Percentiles rank a stretch among this genome's conserved stretches.
Evolutionary conservation across 2,113 vertebrate species (phyloP).

Genomic region (Triplophysa siluroides): DNA sequence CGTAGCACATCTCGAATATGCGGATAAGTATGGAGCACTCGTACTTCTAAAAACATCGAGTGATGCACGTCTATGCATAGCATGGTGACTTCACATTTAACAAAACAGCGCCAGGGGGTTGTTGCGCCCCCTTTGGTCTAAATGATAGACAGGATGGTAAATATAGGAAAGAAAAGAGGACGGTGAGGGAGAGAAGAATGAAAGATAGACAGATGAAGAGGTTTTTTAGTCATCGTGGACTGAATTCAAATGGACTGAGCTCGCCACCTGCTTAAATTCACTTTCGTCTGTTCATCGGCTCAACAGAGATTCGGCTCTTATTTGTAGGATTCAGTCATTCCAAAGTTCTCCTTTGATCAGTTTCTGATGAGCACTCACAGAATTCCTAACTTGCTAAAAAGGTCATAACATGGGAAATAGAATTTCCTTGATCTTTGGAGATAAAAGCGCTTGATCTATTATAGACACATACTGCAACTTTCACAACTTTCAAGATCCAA

Average conservation of each 20-base stretch:
- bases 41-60: slow-evolving; percentile 30
- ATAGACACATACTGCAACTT: too few species aligned
- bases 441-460: background rate
- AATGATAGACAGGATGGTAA: slow-evolving; percentile 18
- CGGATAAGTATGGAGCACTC: slow-evolving; percentile 20
- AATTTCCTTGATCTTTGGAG: background rate
- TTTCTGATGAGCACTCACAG: background rate
- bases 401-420: background rate
- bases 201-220: background rate
- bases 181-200: background rate
- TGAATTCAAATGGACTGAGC: slow-evolving; percentile 23
- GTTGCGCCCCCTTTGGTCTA: background rate
- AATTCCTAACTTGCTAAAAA: background rate
- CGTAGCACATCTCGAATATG: slow-evolving; percentile 27
- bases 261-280: slow-evolving; percentile 16
- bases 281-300: slow-evolving; percentile 24
- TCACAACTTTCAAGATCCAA: too few species aligned
- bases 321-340: slow-evolving; percentile 22
- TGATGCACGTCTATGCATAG: slow-evolving; percentile 25
- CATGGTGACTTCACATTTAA: slow-evolving; percentile 12
- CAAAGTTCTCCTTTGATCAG: slow-evolving; percentile 1
- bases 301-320: background rate
- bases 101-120: slow-evolving; percentile 27
- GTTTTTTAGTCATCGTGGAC: slow-evolving; percentile 4
- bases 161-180: slow-evolving; percentile 16